A percentile compares a stretch with the other conserved stretches of the same genome.
phyloP scores from a whole-genome alignment of 1,140 invertebrate species.

The Odontomachus brunneus region DNA sequence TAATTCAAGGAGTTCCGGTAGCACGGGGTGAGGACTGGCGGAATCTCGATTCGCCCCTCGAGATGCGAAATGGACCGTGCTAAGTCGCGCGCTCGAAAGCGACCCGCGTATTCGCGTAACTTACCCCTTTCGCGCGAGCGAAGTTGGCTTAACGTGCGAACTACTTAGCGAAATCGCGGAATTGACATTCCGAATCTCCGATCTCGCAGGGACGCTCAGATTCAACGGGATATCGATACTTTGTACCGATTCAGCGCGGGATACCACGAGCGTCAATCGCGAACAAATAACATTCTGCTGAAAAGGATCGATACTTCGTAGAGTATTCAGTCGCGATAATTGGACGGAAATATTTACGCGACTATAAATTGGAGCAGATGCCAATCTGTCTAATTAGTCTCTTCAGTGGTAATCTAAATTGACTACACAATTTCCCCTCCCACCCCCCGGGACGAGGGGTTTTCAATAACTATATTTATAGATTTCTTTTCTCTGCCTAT shows the following conservation, averaged over 20 bases:
- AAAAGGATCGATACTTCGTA: no score
- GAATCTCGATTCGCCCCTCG: conserved; percentile 48
- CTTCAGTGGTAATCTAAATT: no score
- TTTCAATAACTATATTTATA: no score
- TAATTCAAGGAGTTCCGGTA: conserved; percentile 56
- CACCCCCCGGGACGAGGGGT: no score
- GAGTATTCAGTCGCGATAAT: no score
- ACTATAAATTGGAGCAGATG: no score
- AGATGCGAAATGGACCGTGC: conserved; percentile 59
- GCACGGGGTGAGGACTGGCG: conserved; percentile 13
- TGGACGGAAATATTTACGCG: no score
- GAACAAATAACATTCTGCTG: neutral
- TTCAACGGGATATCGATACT: neutral
- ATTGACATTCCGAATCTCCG: conserved; percentile 36
- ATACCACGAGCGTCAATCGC: neutral
- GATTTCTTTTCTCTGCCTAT: no score
- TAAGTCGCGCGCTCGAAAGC: conserved; percentile 35
- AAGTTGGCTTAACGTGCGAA: conserved; percentile 32
- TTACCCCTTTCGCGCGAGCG: conserved; percentile 15
- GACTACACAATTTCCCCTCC: no score
- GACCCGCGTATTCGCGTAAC: conserved; percentile 12
- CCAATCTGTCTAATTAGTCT: no score
- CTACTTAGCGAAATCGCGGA: conserved; percentile 18
- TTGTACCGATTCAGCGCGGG: neutral
- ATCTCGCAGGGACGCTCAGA: neutral